These are phyloP conservation scores for Phrynosoma blainvillii DNA, from an alignment of 2,113 vertebrate species.

Conservation along the genomic window DNA sequence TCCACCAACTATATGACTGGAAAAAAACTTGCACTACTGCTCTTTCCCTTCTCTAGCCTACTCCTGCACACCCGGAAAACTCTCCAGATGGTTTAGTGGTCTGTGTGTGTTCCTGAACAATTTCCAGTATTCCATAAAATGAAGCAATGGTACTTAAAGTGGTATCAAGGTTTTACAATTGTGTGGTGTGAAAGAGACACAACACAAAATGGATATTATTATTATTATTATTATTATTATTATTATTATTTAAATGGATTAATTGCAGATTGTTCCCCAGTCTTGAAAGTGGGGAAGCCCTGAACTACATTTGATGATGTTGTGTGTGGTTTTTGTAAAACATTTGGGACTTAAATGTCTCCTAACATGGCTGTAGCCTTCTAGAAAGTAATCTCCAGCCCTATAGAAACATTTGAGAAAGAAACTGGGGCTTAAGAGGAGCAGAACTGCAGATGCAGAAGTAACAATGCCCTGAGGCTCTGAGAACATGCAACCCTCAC, in stretches of 20 bases:
- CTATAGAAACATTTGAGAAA: background rate
- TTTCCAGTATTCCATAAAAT: background rate
- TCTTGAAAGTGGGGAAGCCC: background rate
- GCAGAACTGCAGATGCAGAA: background rate
- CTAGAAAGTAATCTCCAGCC: background rate
- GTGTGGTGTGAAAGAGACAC: background rate
- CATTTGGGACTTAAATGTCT: background rate
- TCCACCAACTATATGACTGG: background rate
- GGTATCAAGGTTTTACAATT: too few relatives aligned
- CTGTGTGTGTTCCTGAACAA: background rate
- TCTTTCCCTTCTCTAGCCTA: background rate
- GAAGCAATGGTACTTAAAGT: background rate
- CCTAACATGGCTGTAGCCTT: background rate
- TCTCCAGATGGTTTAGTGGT: background rate
- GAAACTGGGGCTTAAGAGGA: background rate
- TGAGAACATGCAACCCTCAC: background rate
- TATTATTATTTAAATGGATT: background rate
- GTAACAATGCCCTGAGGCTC: background rate
- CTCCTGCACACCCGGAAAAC: background rate
- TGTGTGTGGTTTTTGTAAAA: background rate
- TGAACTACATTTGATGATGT: background rate
- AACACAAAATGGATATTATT: background rate
- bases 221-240: too few relatives aligned
- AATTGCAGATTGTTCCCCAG: background rate
- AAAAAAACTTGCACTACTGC: background rate